These are phyloP conservation scores for Diaperis boleti DNA, from an alignment of 2,888 invertebrate genomes.

Conservation along the genomic window DNA sequence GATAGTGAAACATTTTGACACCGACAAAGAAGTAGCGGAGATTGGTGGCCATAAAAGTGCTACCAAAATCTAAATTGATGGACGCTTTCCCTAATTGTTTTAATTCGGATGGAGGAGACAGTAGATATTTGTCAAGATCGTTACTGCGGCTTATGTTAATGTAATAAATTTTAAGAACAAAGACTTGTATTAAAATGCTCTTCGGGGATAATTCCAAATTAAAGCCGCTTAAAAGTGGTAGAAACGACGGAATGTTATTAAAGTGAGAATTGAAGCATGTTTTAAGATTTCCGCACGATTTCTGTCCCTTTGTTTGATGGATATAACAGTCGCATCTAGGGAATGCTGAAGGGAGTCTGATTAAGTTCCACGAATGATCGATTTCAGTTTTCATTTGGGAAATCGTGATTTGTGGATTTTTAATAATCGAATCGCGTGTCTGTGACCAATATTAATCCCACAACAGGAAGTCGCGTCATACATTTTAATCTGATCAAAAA, in stretches of 20 bases:
- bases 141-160: constrained; percentile 9
- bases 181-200: constrained; percentile 2
- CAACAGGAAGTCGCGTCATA: constrained; percentile 47
- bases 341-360: constrained; percentile 3
- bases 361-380: background rate
- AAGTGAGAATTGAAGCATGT: constrained; percentile 16
- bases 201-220: constrained; percentile 25
- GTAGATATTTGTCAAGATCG: no score
- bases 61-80: background rate
- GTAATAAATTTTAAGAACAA: constrained; percentile 11
- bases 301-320: constrained; percentile 15
- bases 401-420: background rate
- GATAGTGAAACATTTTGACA: background rate
- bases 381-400: constrained; percentile 5
- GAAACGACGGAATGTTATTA: constrained; percentile 12
- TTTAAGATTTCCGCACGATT: constrained; percentile 32
- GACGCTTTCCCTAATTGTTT: background rate
- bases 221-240: constrained; percentile 15
- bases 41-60: background rate
- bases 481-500: constrained; percentile 42
- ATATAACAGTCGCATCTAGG: constrained; percentile 8
- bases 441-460: constrained; percentile 23
- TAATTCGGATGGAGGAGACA: background rate
- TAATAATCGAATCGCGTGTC: constrained; percentile 5
- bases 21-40: constrained; percentile 1